Evolutionary conservation across 1,140 invertebrate genomes (phyloP).

Genomic region (Aphelenchoides fujianensis): DNA sequence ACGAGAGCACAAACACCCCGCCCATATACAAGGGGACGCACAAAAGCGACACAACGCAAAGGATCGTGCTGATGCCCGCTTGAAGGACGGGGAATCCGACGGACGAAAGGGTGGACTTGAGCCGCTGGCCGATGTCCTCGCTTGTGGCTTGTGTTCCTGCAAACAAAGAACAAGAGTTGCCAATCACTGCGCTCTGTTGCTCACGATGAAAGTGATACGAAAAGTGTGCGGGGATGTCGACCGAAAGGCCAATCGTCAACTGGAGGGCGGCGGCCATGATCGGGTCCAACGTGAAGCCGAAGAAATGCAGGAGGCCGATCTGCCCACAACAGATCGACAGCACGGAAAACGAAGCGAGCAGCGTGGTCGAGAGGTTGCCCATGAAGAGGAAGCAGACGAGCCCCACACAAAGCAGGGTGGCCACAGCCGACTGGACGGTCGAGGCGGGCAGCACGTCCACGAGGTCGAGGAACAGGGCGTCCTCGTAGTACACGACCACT

Average conservation of each 20-base stretch:
- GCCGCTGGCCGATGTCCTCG: neutral
- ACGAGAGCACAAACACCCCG: constrained; percentile 25
- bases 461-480: constrained; percentile 26
- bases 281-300: constrained; percentile 59
- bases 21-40: constrained; percentile 25
- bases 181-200: neutral
- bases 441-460: constrained; percentile 26
- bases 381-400: constrained; percentile 61
- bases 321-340: constrained; percentile 54
- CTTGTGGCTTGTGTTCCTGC: neutral
- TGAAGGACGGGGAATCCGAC: constrained; percentile 30
- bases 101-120: constrained; percentile 12
- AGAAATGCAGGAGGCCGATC: constrained; percentile 61
- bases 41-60: constrained; percentile 25
- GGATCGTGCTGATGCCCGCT: constrained; percentile 25
- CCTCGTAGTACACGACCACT: constrained; percentile 21
- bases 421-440: constrained; percentile 59
- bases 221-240: constrained; percentile 63
- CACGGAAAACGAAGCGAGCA: constrained; percentile 55
- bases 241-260: constrained; percentile 63
- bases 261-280: constrained; percentile 63
- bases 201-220: constrained; percentile 62
- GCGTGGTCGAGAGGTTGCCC: constrained; percentile 56
- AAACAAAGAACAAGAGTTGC: no score
- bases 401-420: constrained; percentile 59